Base-by-base conservation (phyloP, 2,113 vertebrate species). In the Centropristis striata region DNA sequence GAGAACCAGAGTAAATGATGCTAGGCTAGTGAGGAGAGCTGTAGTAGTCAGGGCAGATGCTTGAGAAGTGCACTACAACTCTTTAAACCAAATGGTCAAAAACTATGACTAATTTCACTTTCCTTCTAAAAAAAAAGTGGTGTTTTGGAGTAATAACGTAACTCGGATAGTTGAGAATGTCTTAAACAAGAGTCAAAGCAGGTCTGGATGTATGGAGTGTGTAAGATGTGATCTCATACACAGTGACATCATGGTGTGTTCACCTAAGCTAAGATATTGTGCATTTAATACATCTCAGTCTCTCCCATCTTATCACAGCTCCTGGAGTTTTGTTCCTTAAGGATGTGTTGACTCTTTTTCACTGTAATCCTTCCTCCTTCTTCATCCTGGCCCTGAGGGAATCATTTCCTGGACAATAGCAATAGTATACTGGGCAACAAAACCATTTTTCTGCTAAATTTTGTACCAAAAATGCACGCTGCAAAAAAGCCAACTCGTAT, bases 241-340 rank as follows among this genome's bases (percentile, higher is more conserved):
- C 8, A 73, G 54, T 27, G 23, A 57, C 36, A 42, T 50, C 5
- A 59, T 66, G 77, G 36, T 65, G 75, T 75, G 58, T 65, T 55
- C 36, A 81, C 5, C 47, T 41, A 8, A 8, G 28, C 18, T 42
- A 5, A 54, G 18, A 18, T 27, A 65, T 16, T 50, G 25, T 73
- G 64, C 49, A 75, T 70, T 70, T 57, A 81, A 16, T 16, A 64
- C 57, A 75, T 49, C 65, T 42, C 55, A 80, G 28, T 49, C 15
- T 39, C 21, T 36, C 10, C 53, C 58, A 16, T 28, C 39, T 58
- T 23, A 27, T 27, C 41, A 44, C 25, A 47, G 50, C 59, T 18
- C 21, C 15, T 16, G 5, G 4, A 41, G 1, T 25, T 27, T 41
- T 69, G 1, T 36, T 28, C 10, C 51, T 23, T 32, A 18, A 75